Evolutionary conservation across 2,113 vertebrate species (phyloP).

Genomic region (Nothobranchius furzeri): DNA sequence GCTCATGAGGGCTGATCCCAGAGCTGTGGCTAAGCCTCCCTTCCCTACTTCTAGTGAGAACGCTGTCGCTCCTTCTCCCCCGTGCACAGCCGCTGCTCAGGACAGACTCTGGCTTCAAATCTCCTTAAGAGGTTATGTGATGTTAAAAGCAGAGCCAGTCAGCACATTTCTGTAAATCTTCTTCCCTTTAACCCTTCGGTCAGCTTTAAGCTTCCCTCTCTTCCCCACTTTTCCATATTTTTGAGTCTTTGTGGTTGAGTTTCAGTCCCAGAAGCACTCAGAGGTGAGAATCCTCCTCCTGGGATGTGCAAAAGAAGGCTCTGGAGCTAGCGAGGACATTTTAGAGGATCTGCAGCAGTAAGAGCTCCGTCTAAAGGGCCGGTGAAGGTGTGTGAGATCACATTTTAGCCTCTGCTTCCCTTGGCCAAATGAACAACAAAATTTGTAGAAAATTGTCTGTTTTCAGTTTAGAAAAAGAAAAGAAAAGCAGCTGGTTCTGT

Average conservation of each 20-base stretch:
- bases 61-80: slow-evolving; percentile 12
- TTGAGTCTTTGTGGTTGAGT: neutral
- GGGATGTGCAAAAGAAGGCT: no score
- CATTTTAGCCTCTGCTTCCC: no score
- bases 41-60: neutral
- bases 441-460: slow-evolving; percentile 5
- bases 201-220: slow-evolving; percentile 22
- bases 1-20: slow-evolving; percentile 41
- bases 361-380: no score
- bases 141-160: slow-evolving; percentile 54
- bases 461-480: slow-evolving; percentile 18
- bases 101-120: slow-evolving; percentile 58
- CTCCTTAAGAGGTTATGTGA: slow-evolving; percentile 71
- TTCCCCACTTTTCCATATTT: neutral
- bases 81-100: slow-evolving; percentile 47
- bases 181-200: slow-evolving; percentile 34
- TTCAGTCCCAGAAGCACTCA: neutral
- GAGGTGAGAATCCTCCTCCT: neutral
- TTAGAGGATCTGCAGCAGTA: no score
- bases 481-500: slow-evolving; percentile 35
- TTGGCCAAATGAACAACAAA: no score
- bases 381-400: no score
- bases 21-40: slow-evolving; percentile 40
- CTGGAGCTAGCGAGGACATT: no score
- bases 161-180: slow-evolving; percentile 58